These are phyloP conservation scores for Cranoglanis bouderius DNA, from an alignment of 2,113 vertebrate species.

Conservation along the genomic window DNA sequence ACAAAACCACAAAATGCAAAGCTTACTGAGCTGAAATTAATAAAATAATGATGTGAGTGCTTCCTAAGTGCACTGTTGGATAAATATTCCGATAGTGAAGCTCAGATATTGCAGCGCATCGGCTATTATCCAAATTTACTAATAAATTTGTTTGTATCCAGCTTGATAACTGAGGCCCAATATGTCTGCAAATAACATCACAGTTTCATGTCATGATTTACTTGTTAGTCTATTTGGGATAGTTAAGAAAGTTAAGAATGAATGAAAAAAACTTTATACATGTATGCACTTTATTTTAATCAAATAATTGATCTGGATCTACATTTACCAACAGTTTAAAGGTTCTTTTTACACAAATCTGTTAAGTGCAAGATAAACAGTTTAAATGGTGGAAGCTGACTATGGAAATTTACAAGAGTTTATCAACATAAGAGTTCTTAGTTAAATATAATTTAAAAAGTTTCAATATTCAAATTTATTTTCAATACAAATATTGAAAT, in stretches of 20 bases:
- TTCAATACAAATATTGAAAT: too few species aligned
- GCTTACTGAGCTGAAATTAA: neutral
- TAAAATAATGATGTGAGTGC: neutral
- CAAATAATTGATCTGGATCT: neutral
- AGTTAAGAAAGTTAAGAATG: neutral
- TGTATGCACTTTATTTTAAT: constrained; percentile 8
- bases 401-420: neutral
- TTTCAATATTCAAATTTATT: too few species aligned
- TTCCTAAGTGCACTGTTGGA: neutral
- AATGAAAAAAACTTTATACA: neutral
- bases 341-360: neutral
- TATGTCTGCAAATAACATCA: neutral
- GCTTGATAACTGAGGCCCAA: neutral
- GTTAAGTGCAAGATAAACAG: neutral
- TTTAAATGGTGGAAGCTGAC: neutral
- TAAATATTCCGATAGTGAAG: neutral
- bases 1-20: neutral
- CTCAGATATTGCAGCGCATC: neutral
- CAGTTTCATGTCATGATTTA: neutral
- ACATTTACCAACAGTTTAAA: neutral
- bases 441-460: neutral
- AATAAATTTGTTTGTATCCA: neutral
- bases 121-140: neutral
- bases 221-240: neutral
- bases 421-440: neutral